Conservation (phyloP, 1,140 invertebrate species). For the Bombus breviceps region DNA sequence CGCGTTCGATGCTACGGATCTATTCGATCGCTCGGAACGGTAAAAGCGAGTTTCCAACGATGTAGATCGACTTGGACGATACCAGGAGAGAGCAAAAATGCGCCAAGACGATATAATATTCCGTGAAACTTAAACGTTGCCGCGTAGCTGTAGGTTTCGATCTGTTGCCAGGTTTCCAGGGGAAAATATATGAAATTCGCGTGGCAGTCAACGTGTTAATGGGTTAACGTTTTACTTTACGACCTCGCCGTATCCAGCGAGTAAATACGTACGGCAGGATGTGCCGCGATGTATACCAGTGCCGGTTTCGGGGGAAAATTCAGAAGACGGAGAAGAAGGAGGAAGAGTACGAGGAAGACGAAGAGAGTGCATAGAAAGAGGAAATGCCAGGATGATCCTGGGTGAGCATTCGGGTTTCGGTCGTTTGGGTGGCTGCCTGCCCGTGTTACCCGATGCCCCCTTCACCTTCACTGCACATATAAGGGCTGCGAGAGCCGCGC, state of each 20-base stretch:
- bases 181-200: too few species aligned
- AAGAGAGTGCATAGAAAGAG: slow-evolving; percentile 6
- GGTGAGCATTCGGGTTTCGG: slow-evolving; percentile 72
- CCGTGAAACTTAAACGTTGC: too few species aligned
- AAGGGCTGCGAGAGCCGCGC: slow-evolving; percentile 76
- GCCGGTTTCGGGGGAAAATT: neutral
- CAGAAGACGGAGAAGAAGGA: neutral
- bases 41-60: too few species aligned
- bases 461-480: slow-evolving; percentile 74
- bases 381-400: slow-evolving; percentile 47
- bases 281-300: neutral
- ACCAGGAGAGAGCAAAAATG: too few species aligned
- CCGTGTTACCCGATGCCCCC: slow-evolving; percentile 80
- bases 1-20: too few species aligned
- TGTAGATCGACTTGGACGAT: too few species aligned
- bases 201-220: neutral
- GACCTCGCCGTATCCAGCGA: neutral
- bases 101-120: too few species aligned
- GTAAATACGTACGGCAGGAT: neutral
- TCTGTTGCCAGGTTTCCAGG: too few species aligned
- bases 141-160: too few species aligned
- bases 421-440: slow-evolving; percentile 71
- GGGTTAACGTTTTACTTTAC: neutral
- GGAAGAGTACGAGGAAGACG: neutral
- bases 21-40: too few species aligned